phyloP scores from a whole-genome alignment of 2,797 vertebrate genomes.

The Pteronotus mesoamericanus region DNA sequence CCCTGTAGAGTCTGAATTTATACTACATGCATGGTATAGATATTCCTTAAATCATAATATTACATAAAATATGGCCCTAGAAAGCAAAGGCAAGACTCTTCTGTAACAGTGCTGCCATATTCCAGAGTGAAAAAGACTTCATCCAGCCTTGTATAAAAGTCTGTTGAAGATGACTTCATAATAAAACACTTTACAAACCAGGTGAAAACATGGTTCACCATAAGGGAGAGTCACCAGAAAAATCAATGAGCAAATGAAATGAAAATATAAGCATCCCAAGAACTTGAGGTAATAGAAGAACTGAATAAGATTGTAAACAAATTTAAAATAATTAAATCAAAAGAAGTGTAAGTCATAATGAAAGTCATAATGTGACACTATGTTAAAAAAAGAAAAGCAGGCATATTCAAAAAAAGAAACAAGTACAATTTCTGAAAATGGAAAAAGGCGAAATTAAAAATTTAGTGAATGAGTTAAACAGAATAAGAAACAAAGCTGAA shows the following conservation, averaged over 20 bases:
- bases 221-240: background rate
- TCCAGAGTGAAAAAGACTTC: background rate
- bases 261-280: background rate
- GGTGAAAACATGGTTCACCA: background rate
- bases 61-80: background rate
- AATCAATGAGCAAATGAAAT: background rate
- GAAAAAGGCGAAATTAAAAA: slow-evolving; percentile 20
- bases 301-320: background rate
- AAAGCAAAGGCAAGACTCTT: slow-evolving; percentile 31
- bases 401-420: background rate
- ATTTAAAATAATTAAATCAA: slow-evolving; percentile 20
- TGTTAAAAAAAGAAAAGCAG: background rate
- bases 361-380: background rate
- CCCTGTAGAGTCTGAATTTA: slow-evolving; percentile 35
- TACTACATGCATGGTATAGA: background rate
- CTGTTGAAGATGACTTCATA: background rate
- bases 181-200: background rate
- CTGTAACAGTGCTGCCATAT: background rate
- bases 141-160: background rate
- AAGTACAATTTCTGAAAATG: background rate
- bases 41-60: slow-evolving; percentile 25
- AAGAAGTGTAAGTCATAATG: background rate
- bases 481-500: background rate
- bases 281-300: background rate
- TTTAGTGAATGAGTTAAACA: background rate